phyloP scores from a whole-genome alignment of 2,797 vertebrate species.

The Chrysolophus pictus region DNA sequence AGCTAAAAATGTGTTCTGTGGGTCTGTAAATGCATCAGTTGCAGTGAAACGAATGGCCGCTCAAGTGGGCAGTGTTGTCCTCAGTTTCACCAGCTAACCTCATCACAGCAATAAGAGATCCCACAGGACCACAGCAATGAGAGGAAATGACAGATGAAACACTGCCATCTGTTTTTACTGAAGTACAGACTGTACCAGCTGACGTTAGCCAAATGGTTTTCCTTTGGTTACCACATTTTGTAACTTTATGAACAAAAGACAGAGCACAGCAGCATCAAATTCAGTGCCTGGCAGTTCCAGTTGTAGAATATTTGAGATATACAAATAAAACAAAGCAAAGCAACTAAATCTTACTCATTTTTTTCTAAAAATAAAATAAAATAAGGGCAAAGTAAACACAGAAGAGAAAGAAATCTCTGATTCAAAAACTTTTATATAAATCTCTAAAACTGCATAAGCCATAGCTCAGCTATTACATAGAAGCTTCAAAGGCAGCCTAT shows the following conservation, averaged over 20 bases:
- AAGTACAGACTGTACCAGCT: not conserved
- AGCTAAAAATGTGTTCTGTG: not conserved
- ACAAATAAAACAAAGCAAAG: not conserved
- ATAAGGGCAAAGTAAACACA: not conserved
- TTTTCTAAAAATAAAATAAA: not conserved
- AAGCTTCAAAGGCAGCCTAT: not conserved
- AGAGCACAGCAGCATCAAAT: not conserved
- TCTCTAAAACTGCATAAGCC: not conserved
- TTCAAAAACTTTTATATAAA: not conserved
- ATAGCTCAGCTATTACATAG: not conserved
- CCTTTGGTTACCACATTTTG: not conserved
- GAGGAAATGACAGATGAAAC: not conserved
- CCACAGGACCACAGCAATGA: not conserved
- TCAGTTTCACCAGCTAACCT: not conserved
- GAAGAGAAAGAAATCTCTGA: too few species aligned
- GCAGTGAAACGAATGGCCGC: not conserved
- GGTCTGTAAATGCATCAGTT: not conserved
- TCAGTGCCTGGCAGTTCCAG: not conserved
- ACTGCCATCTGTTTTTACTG: not conserved
- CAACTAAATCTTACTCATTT: not conserved
- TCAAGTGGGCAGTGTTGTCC: not conserved
- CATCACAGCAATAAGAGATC: not conserved
- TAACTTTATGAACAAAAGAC: not conserved
- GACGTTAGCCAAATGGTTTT: not conserved
- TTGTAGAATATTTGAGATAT: not conserved